Base-by-base conservation (phyloP, 2,113 vertebrate species). In the Haplochromis vanheusdeni region DNA sequence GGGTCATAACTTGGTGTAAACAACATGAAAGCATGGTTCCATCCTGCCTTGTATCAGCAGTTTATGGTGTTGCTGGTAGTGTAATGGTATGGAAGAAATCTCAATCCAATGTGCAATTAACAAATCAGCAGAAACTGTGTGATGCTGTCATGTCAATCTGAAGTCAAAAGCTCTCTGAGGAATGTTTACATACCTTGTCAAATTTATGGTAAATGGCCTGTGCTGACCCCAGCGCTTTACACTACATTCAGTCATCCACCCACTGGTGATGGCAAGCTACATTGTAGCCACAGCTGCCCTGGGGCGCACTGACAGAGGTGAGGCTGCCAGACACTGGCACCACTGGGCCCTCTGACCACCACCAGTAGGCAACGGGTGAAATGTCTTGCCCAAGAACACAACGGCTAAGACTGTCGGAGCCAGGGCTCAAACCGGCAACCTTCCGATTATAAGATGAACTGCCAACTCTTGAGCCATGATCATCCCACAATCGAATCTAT, bases 221-320 rank as follows among this genome's bases (percentile, higher is more conserved):
- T 60, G 9, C n/a, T n/a, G n/a, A n/a, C n/a, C n/a, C n/a, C n/a
- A 60, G 5, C 3, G 5, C 56, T 60, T 1, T 4, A 60, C 8
- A 58, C 2, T 58, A 16, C 5, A 60, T 60, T 33, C 56, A 60
- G 0, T 19, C 28, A 60, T 60, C 28, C 28, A 19, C 16, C 5
- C 56, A 60, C 28, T 33, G 56, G 28, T 33, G 28, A 60, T 60
- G 56, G 9, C 28, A 60, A 31, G 28, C 28, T 60, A 60, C 56
- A 60, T 19, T 60, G 28, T 60, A 33, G 56, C 56, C 56, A 60
- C 56, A 60, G 5, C 56, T 1, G 3, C 56, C 9, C 28, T 60
- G 56, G 28, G 28, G 16, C 0, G 1, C 28, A 33, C 16, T 33
- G 28, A 60, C 56, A 33, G 56, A 10, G 56, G 28, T 3, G 0